Conservation (phyloP, 30 jellyfish, hydroid and myxozoan species). For the Pseudorhiza aurosa region DNA sequence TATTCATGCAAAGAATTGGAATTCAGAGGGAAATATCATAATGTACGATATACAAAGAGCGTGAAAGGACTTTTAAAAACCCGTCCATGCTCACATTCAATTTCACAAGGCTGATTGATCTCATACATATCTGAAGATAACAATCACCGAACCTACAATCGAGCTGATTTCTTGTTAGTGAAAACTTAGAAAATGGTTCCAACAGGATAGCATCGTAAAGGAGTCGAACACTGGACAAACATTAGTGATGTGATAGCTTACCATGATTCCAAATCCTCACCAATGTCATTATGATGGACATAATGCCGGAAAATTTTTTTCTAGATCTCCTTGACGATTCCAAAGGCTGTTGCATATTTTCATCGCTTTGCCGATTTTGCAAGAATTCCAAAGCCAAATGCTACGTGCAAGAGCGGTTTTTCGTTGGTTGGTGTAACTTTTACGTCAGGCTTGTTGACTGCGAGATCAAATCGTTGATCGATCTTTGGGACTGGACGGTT, state of each 20-base stretch:
- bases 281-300: slow-evolving; percentile 53
- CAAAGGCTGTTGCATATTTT: slow-evolving; percentile 30
- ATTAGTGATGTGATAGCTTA: no score
- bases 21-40: neutral
- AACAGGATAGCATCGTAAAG: no score
- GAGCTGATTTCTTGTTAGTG: no score
- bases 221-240: no score
- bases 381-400: slow-evolving; percentile 37
- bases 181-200: no score
- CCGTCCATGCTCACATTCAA: neutral
- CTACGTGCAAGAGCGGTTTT: slow-evolving; percentile 80
- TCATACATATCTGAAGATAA: no score
- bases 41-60: neutral
- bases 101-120: neutral
- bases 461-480: slow-evolving; percentile 57
- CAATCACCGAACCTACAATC: no score
- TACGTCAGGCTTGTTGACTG: slow-evolving; percentile 57
- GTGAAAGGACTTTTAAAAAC: slow-evolving; percentile 3
- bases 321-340: slow-evolving; percentile 51
- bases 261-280: no score
- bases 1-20: slow-evolving; percentile 11
- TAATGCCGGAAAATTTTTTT: slow-evolving; percentile 39
- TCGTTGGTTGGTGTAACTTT: slow-evolving; percentile 89
- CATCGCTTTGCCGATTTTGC: slow-evolving; percentile 69
- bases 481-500: slow-evolving; percentile 81